These are phyloP conservation scores for Pogonognathellus flavescens DNA, from an alignment of 1,140 invertebrate species.

Conservation along the genomic window DNA sequence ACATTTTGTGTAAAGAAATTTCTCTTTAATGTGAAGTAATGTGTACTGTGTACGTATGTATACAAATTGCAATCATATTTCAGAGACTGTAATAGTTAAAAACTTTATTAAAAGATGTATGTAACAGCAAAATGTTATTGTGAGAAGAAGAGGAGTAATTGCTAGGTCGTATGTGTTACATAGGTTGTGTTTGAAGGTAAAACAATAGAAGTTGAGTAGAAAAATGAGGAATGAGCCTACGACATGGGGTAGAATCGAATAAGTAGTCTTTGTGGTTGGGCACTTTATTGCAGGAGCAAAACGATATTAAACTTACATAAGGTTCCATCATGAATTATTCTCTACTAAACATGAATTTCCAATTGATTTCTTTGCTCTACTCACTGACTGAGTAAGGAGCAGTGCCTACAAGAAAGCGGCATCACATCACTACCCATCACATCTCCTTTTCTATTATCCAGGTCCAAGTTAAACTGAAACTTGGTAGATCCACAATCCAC, in stretches of 20 bases:
- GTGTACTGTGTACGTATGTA: no score
- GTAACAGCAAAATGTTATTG: no score
- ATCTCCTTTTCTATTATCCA: constrained; percentile 27
- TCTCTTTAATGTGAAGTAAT: no score
- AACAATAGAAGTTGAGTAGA: background rate
- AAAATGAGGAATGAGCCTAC: constrained; percentile 11
- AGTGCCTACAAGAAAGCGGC: constrained; percentile 13
- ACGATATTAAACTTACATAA: constrained; percentile 56
- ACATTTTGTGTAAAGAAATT: no score
- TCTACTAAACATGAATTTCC: constrained; percentile 56
- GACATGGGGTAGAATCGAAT: constrained; percentile 24
- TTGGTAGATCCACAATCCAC: background rate
- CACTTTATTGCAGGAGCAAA: constrained; percentile 22
- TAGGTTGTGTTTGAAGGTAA: background rate
- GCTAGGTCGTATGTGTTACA: background rate
- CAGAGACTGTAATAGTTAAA: no score
- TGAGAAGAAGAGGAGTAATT: background rate
- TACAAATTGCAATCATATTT: no score
- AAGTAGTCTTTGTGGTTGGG: constrained; percentile 28
- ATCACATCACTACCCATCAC: background rate
- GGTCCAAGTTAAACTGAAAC: constrained; percentile 22
- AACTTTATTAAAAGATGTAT: no score
- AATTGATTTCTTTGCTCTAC: constrained; percentile 50
- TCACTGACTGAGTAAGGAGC: background rate
- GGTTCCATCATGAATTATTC: constrained; percentile 57